A percentile compares a stretch with the other conserved stretches of the same genome.
phyloP scores from a whole-genome alignment of 2,888 invertebrate species.

The Torymus texanus region DNA sequence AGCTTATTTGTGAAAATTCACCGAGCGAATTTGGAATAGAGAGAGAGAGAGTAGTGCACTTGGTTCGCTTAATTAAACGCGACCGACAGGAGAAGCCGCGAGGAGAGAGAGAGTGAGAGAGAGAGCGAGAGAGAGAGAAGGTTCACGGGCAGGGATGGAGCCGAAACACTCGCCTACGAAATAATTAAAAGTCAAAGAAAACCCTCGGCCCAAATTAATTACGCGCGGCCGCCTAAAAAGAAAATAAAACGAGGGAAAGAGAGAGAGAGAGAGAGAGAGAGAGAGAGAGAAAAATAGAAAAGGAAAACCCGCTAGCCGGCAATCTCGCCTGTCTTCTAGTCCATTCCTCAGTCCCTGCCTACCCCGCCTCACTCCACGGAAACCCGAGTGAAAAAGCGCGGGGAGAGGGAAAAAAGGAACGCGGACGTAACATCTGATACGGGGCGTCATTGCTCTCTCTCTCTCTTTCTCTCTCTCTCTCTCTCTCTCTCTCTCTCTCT shows the following conservation, averaged over 20 bases:
- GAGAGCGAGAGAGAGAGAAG: no score
- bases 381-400: slow-evolving; percentile 4
- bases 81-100: no score
- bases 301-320: neutral
- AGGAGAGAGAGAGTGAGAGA: no score
- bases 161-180: neutral
- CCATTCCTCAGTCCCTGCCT: slow-evolving; percentile 30
- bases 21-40: neutral
- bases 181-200: slow-evolving; percentile 42
- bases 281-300: neutral
- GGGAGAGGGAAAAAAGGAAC: slow-evolving; percentile 14
- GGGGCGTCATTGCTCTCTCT: slow-evolving; percentile 45
- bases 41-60: neutral
- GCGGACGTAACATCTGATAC: slow-evolving; percentile 53
- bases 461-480: no score
- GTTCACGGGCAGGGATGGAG: no score
- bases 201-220: slow-evolving; percentile 35
- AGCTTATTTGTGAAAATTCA: no score
- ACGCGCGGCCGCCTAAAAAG: neutral
- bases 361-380: neutral
- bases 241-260: neutral
- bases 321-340: slow-evolving; percentile 46
- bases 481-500: no score
- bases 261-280: neutral
- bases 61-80: no score